Conservation (phyloP, 2,797 vertebrate species). For the Helostoma temminkii region DNA sequence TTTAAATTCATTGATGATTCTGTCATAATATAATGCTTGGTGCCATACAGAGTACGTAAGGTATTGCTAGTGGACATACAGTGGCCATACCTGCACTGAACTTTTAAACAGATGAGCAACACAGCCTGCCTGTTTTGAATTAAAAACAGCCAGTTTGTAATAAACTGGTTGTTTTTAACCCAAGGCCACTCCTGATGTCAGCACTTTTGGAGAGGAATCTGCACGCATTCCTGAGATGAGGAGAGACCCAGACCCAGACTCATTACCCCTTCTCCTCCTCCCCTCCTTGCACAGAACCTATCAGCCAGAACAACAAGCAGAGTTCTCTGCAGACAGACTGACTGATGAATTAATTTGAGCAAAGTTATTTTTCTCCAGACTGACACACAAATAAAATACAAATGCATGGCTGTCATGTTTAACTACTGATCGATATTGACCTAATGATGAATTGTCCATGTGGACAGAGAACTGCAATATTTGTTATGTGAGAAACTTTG, state of each 20-base stretch:
- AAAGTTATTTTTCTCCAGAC: slow-evolving; percentile 10
- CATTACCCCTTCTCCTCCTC: background rate
- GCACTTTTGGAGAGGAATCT: slow-evolving; percentile 68
- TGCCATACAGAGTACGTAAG: slow-evolving; percentile 1
- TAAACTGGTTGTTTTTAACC: slow-evolving; percentile 66
- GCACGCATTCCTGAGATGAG: slow-evolving; percentile 72
- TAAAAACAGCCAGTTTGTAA: slow-evolving; percentile 29
- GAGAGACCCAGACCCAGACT: slow-evolving; percentile 63
- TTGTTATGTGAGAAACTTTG: slow-evolving; percentile 14
- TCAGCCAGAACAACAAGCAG: slow-evolving; percentile 61
- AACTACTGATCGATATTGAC: no score
- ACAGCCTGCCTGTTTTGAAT: slow-evolving; percentile 12
- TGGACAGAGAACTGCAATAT: slow-evolving; percentile 13
- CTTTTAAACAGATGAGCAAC: slow-evolving; percentile 22
- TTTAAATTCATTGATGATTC: background rate
- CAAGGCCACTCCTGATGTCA: slow-evolving; percentile 75
- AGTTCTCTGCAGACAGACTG: slow-evolving; percentile 42
- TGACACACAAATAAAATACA: background rate
- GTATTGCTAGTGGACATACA: background rate
- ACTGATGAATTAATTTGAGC: slow-evolving; percentile 48
- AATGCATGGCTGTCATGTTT: no score
- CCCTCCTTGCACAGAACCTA: slow-evolving; percentile 29
- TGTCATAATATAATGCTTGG: background rate
- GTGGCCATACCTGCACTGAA: slow-evolving; percentile 13
- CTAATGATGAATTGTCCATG: background rate